Evolutionary conservation across 1,140 invertebrate genomes (phyloP).

Genomic region (Portunus trituberculatus): DNA sequence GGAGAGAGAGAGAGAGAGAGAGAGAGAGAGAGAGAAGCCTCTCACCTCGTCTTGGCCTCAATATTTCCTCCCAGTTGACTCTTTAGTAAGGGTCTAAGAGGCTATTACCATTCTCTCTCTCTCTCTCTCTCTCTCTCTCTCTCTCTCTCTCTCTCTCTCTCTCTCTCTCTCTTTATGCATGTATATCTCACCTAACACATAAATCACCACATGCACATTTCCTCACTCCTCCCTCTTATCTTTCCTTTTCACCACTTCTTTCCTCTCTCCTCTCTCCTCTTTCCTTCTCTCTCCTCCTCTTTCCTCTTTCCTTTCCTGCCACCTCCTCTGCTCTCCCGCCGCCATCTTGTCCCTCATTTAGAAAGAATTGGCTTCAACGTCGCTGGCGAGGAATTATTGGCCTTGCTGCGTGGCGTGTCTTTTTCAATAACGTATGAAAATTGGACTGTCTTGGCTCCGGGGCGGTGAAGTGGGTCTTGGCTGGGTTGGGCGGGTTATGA

Average conservation of each 20-base stretch:
- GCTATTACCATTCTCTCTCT: not conserved
- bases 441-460: not conserved
- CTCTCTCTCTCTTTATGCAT: not conserved
- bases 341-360: not conserved
- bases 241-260: not conserved
- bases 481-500: not conserved
- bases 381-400: not conserved
- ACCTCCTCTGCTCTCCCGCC: not conserved
- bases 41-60: no score
- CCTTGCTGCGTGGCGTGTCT: not conserved
- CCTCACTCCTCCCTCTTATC: not conserved
- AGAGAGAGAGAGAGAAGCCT: no score
- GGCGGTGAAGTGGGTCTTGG: not conserved
- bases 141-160: not conserved
- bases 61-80: no score
- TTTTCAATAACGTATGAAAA: slow-evolving; percentile 24
- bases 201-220: not conserved
- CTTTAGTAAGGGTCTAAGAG: not conserved
- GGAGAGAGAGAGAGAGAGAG: not conserved
- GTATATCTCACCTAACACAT: no score
- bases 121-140: not conserved
- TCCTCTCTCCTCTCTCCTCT: not conserved
- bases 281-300: not conserved
- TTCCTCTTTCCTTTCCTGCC: not conserved
- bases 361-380: not conserved